phyloP scores from a whole-genome alignment of 2,113 vertebrate genomes.

The Elaphurus davidianus region DNA sequence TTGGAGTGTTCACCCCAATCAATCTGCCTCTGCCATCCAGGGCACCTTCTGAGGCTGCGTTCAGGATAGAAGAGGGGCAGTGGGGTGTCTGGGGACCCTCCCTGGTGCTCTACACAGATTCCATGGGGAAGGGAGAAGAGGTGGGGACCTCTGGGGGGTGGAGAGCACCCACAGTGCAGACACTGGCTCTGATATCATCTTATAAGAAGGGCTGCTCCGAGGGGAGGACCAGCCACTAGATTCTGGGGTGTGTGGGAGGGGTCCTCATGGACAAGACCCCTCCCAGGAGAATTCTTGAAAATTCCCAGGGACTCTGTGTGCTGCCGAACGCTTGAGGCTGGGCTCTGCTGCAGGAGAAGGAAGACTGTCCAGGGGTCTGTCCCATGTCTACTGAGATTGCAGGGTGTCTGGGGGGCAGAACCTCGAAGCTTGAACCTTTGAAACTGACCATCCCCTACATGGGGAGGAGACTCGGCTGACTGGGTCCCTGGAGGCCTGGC shows the following conservation, averaged over 20 bases:
- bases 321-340: background rate
- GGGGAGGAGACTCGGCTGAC: background rate
- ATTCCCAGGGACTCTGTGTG: background rate
- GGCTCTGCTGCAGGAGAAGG: background rate
- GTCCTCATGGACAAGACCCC: background rate
- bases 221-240: background rate
- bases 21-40: background rate
- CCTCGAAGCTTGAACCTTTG: background rate
- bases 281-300: background rate
- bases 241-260: background rate
- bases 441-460: background rate
- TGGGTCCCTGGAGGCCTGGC: background rate
- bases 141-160: accelerated
- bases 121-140: background rate
- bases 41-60: background rate
- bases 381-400: background rate
- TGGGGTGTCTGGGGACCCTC: background rate
- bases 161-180: background rate
- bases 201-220: background rate
- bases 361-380: background rate
- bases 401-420: background rate
- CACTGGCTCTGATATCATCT: background rate
- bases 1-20: background rate
- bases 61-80: accelerated
- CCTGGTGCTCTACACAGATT: background rate